Evolutionary conservation across 2,888 invertebrate species (phyloP), one percentile per base, ranked within the genome.

Genomic region (Orthosia cruda): DNA sequence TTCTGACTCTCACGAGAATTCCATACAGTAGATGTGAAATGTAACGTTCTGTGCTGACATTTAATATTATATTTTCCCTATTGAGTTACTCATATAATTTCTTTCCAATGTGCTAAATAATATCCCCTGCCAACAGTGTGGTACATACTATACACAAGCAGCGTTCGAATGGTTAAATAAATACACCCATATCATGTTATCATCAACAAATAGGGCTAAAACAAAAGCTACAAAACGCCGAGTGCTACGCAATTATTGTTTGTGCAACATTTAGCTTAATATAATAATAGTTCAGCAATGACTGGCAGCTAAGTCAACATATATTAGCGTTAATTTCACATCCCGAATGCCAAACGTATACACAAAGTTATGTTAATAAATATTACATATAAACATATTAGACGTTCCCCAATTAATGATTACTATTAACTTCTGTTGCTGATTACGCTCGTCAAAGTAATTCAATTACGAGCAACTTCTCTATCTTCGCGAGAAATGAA

Each of bases 381-480:
- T 55, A n/a, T 26, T 26, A 26, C 3, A 26, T 20, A 52, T n/a
- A 45, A 40, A 54, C 7, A 49, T n/a, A 68, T 55, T 50, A 66
- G 26, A 26, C 59, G 52, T 74, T 54, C 13, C 54, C 49, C 4
- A 11, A n/a, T 78, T 23, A 55, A 63, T 66, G 16, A 63, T 66
- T 50, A 54, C 55, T n/a, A 63, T 20, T 49, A 67, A 62, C 71
- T 83, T 73, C 18, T 55, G 64, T 49, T 59, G 52, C 68, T 75
- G 55, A 81, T 57, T 58, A 74, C 58, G 64, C 55, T n/a, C 57
- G 66, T 61, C 59, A 3, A 73, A 81, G 69, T 67, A 52, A 77
- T 78, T 76, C 63, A 77, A 74, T 83, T 76, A 79, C n/a, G 15
- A 32, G n/a, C 45, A 72, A 73, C 59, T 68, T 63, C 50, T 47